phyloP scores from a whole-genome alignment of 2,797 vertebrate species.

The Hydrophis major region DNA sequence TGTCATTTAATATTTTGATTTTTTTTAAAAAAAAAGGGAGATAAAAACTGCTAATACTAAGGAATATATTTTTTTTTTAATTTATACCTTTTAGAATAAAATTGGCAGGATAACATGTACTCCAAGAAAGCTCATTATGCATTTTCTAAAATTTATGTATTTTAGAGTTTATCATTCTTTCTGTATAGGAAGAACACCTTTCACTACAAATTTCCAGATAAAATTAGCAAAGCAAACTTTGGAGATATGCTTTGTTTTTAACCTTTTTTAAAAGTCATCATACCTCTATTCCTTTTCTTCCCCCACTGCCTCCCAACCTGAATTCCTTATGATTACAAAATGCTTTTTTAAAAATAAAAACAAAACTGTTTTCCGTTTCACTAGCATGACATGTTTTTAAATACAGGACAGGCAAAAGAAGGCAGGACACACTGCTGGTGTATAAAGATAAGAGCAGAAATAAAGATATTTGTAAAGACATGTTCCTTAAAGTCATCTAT shows the following conservation, averaged over 20 bases:
- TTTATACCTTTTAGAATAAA: neutral
- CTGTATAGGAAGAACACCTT: neutral
- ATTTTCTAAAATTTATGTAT: neutral
- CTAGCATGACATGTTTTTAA: neutral
- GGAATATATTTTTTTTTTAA: neutral
- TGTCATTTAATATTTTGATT: neutral
- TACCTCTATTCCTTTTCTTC: neutral
- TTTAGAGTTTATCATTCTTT: neutral
- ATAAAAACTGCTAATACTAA: neutral
- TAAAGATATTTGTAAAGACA: neutral
- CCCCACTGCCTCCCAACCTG: neutral
- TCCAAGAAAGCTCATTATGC: neutral
- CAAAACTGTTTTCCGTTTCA: neutral
- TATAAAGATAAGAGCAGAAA: neutral
- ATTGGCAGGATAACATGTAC: neutral
- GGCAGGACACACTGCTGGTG: neutral
- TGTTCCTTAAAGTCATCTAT: neutral
- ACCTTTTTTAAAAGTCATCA: neutral
- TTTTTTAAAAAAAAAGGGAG: neutral
- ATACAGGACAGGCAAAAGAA: neutral
- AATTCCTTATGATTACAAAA: neutral
- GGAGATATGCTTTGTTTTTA: neutral
- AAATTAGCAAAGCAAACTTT: neutral
- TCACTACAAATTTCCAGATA: neutral
- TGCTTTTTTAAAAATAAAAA: neutral